These are phyloP conservation scores for Cygnus olor DNA, from an alignment of 2,797 vertebrate species.

Conservation along the genomic window DNA sequence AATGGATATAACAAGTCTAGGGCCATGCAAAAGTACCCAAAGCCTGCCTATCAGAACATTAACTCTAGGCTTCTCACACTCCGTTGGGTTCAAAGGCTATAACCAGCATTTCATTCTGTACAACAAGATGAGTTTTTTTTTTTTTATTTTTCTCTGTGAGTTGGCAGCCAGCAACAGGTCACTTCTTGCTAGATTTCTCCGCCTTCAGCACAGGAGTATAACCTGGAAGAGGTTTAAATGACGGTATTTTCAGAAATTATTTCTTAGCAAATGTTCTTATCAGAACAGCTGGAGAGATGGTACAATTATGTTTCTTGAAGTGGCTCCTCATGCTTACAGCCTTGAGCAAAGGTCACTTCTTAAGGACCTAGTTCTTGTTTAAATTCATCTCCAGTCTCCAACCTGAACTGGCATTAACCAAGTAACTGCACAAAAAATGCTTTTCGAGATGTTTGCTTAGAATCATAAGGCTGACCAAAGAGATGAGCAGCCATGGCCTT, in stretches of 20 bases:
- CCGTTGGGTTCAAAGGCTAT: neutral
- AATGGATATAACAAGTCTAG: neutral
- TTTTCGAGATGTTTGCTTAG: neutral
- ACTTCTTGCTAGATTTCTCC: neutral
- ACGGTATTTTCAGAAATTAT: constrained; percentile 10
- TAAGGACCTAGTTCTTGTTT: constrained; percentile 6
- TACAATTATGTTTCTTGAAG: constrained; percentile 21
- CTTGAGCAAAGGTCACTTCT: constrained; percentile 42
- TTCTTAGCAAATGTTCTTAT: constrained; percentile 11
- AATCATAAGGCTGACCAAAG: neutral
- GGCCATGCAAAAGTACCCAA: neutral
- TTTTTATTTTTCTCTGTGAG: neutral
- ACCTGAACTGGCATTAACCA: neutral
- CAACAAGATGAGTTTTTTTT: neutral
- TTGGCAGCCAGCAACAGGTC: neutral
- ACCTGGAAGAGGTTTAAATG: neutral
- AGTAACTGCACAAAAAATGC: neutral
- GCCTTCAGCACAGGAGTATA: neutral
- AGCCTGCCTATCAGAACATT: neutral
- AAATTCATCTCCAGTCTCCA: constrained; percentile 35
- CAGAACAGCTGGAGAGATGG: neutral
- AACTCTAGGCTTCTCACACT: neutral
- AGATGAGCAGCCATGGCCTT: neutral
- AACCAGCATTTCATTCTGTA: neutral
- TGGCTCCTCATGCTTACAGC: neutral